Base-by-base conservation (phyloP, 1,140 invertebrate species). In the Cydia fagiglandana region DNA sequence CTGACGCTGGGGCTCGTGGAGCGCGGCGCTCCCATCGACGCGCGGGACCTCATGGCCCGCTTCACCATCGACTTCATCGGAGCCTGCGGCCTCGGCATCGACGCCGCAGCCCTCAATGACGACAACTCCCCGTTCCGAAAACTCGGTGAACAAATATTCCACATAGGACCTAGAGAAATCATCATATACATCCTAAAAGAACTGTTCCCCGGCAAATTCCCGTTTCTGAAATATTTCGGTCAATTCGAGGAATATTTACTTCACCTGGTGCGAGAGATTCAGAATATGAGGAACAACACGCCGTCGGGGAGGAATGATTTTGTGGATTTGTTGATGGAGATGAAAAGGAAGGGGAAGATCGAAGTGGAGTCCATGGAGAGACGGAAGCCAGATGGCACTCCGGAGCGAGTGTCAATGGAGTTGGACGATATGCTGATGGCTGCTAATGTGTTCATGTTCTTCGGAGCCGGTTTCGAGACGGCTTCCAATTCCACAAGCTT, bases 71-170 rank as follows among this genome's bases (percentile, higher is more conserved):
- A 91, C 28, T 75, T 75, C 34, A 75, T 94, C 75, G 94, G 92
- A 0, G 90, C 90, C 0, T 93, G 91, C 73, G 94, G 93, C 9
- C 95, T 95, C 84, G 95, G 94, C 2, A 80, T 95, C 9, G 84
- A 94, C 56, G 88, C 88, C 73, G 92, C 94, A 73, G 85, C 91
- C 20, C 75, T 95, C 13, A 78, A 88, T 50, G 84, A 94, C 77
- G 90, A 93, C 4, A 79, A 94, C 47, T 90, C 88, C 15, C 85
- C 89, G 53, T 94, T 94, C 78, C 76, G 86, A 38, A 83, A 86
- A 78, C 86, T 91, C 80, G 93, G 90, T 0, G 20, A 76, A 7
- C 41, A 45, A 56, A 28, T 79, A 73, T 68, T 75, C 76, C 30
- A 77, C 74, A 74, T 64, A n/a, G 28, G 74, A 75, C 4, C 73